Evolutionary conservation across 2,888 invertebrate species (phyloP), one percentile per base, ranked within the genome.

Genomic region (Macroteleia sp.): DNA sequence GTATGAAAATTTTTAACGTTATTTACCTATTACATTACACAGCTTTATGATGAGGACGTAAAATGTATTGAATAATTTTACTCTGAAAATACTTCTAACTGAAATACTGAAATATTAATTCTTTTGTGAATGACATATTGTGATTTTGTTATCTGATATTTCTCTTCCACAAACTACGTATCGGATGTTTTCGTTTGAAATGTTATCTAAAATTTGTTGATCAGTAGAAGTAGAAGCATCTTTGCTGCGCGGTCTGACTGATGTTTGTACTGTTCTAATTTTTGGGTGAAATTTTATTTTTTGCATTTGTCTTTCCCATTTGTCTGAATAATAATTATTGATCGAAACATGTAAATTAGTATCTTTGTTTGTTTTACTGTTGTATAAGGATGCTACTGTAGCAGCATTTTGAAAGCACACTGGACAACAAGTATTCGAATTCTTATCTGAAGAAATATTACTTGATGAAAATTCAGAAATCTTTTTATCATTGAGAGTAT

Each of bases 261-360:
- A 76, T 3, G 69, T 76, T 52, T 76, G 67, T 3, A 76, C 69
- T 5, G 69, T 76, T 57, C 76, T 54, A n/a, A 57, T 25, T 30
- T 52, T 20, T 19, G 46, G 41, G 9, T 6, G 17, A 3, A 32
- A 20, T 16, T 22, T 34, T 1, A 28, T 22, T 39, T 48, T 42
- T 19, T 62, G 30, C 17, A 32, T 56, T 22, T 54, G 22, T 5
- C 52, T 76, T n/a, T 17, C 9, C 50, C 20, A 41, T 25, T 50
- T 50, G 14, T 62, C 64, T 9, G 54, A 54, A 32, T 70, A 67
- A n/a, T 57, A 69, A 44, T 76, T 76, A 20, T 56, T 62, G 10
- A 76, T 76, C 6, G 67, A 64, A 6, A 76, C 36, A 25, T 64
- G 41, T 20, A 76, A 25, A 9, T 34, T 39, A 2, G 22, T 0